A percentile compares a stretch with the other conserved stretches of the same genome.
phyloP scores from a whole-genome alignment of 2,888 invertebrate genomes.

The Carabus problematicus region DNA sequence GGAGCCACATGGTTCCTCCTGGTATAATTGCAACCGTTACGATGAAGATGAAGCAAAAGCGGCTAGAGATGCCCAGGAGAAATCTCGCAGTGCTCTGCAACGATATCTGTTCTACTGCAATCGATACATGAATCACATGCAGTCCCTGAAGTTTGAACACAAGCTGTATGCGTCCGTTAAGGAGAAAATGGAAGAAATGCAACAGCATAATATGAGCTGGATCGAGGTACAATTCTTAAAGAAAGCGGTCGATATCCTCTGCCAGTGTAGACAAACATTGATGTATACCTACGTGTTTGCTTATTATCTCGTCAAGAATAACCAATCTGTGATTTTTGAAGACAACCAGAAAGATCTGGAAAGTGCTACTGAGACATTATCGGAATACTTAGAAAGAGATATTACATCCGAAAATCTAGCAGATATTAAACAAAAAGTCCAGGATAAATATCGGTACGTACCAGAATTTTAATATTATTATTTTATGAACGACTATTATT shows the following conservation, averaged over 20 bases:
- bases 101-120: constrained; percentile 98
- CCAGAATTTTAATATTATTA: no score
- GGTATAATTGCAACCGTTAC: constrained; percentile 97
- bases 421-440: constrained; percentile 98
- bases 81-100: constrained; percentile 90
- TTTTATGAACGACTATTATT: no score
- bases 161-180: constrained; percentile 96
- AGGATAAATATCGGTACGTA: constrained; percentile 91
- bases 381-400: constrained; percentile 97
- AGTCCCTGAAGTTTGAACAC: constrained; percentile 95
- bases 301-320: constrained; percentile 96
- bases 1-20: constrained; percentile 98
- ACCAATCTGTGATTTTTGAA: constrained; percentile 98
- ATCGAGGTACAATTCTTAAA: constrained; percentile 99
- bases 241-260: constrained; percentile 96
- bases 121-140: constrained; percentile 99
- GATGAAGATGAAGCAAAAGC: constrained; percentile 97
- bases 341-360: constrained; percentile 98
- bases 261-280: constrained; percentile 95
- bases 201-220: constrained; percentile 99
- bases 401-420: constrained; percentile 96
- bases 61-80: constrained; percentile 95
- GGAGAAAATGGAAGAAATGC: constrained; percentile 99
- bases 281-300: constrained; percentile 99
- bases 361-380: constrained; percentile 95